Evolutionary conservation across 2,888 invertebrate species (phyloP).

Genomic region (Drosophila subsilvestris): DNA sequence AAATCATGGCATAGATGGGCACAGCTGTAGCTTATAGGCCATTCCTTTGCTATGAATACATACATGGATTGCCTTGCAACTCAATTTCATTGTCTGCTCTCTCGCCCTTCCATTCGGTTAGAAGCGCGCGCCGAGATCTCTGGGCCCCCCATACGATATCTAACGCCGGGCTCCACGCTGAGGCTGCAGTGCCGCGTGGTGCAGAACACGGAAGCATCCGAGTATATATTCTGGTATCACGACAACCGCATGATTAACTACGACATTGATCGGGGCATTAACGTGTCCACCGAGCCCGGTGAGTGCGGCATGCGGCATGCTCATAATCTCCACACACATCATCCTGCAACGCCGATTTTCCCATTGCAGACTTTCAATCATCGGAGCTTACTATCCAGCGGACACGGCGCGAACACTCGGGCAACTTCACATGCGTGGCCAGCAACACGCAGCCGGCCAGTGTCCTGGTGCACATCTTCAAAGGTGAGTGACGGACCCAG

Average conservation of each 20-base stretch:
- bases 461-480: conserved; percentile 94
- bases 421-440: conserved; percentile 95
- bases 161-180: conserved; percentile 93
- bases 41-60: no score
- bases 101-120: conserved; percentile 82
- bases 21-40: no score
- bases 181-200: conserved; percentile 92
- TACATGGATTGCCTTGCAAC: neutral
- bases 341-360: neutral
- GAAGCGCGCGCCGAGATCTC: conserved; percentile 94
- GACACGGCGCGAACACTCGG: conserved; percentile 89
- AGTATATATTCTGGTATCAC: conserved; percentile 94
- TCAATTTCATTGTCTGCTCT: neutral
- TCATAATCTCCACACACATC: neutral
- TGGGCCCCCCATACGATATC: conserved; percentile 93
- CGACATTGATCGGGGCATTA: conserved; percentile 93
- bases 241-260: conserved; percentile 97
- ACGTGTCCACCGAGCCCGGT: conserved; percentile 92
- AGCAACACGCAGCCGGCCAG: conserved; percentile 95
- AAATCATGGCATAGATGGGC: no score
- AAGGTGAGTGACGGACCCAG: conserved; percentile 86
- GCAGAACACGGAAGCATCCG: conserved; percentile 93
- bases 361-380: conserved; percentile 83
- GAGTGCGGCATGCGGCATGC: conserved; percentile 79
- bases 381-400: conserved; percentile 84